phyloP scores from a whole-genome alignment of 2,888 invertebrate genomes.

The Plutella xylostella region DNA sequence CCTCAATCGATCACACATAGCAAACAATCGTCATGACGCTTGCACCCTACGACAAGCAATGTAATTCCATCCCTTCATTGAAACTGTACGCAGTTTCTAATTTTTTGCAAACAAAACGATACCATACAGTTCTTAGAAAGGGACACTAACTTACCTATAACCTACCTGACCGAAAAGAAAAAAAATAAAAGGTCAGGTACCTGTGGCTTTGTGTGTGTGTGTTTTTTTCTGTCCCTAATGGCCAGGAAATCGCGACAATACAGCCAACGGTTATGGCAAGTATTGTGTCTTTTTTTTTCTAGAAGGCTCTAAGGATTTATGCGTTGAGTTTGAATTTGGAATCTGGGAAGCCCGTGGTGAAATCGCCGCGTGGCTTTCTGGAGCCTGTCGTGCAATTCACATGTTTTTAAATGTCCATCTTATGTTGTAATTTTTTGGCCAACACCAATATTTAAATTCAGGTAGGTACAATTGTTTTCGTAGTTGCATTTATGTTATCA shows the following conservation, averaged over 20 bases:
- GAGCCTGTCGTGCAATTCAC: neutral
- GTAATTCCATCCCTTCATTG: conserved; percentile 7
- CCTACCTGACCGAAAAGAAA: conserved; percentile 39
- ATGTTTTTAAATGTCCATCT: too few species aligned
- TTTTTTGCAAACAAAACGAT: conserved; percentile 23
- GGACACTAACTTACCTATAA: conserved; percentile 25
- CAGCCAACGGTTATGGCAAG: conserved; percentile 26
- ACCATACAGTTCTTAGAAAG: conserved; percentile 33
- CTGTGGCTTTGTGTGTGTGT: conserved; percentile 34
- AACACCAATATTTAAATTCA: too few species aligned
- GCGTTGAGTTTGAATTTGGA: neutral
- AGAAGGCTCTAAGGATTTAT: neutral
- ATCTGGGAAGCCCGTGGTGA: conserved; percentile 1
- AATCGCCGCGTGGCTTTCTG: conserved; percentile 11
- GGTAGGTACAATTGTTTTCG: too few species aligned
- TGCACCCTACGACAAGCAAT: neutral
- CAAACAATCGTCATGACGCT: neutral
- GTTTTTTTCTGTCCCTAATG: conserved; percentile 27
- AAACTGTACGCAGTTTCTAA: neutral
- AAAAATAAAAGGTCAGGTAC: conserved; percentile 28
- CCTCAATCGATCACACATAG: neutral
- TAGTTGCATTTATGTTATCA: too few species aligned
- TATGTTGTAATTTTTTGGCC: too few species aligned
- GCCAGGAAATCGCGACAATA: conserved; percentile 57
- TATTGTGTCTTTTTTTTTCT: neutral